Conservation (phyloP, 1,140 invertebrate species). For the Orius laevigatus region DNA sequence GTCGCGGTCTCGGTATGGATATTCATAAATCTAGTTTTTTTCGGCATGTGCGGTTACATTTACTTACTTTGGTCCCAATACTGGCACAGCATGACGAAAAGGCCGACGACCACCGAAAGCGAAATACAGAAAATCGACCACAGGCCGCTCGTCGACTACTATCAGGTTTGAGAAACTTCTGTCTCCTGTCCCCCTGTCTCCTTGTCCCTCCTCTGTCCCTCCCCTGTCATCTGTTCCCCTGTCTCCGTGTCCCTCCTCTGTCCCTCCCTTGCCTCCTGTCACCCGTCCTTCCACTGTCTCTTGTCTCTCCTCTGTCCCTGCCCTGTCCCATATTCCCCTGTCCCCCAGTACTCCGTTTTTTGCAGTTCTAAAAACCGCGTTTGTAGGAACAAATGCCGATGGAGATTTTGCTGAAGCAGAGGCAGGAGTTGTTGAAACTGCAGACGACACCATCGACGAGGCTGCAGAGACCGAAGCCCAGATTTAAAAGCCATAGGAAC, state of each 20-base stretch:
- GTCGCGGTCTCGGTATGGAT: constrained; percentile 48
- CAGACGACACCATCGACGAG: constrained; percentile 4
- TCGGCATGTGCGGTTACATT: constrained; percentile 52
- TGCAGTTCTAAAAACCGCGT: too few relatives aligned
- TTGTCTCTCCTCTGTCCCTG: background rate
- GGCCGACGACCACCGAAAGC: constrained; percentile 9
- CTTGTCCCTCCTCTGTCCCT: background rate
- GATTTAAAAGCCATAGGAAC: constrained; percentile 7
- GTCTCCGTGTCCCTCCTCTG: background rate
- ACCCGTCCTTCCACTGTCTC: background rate
- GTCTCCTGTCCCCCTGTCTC: background rate
- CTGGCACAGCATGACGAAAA: constrained; percentile 29
- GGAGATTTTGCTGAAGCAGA: constrained; percentile 14
- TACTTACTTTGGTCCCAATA: constrained; percentile 53
- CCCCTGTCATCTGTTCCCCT: background rate
- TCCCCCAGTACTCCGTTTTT: too few relatives aligned
- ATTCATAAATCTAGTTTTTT: constrained; percentile 48
- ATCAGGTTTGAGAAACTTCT: constrained; percentile 21
- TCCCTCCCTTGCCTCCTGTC: background rate
- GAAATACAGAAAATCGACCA: constrained; percentile 17
- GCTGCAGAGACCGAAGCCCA: constrained; percentile 4
- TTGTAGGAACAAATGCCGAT: constrained; percentile 14
- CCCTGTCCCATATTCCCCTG: too few relatives aligned
- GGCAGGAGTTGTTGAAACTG: constrained; percentile 7
- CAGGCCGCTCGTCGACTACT: constrained; percentile 22